These are phyloP conservation scores for Lithodes maja DNA, from an alignment of 2,888 invertebrate species.

Conservation along the genomic window DNA sequence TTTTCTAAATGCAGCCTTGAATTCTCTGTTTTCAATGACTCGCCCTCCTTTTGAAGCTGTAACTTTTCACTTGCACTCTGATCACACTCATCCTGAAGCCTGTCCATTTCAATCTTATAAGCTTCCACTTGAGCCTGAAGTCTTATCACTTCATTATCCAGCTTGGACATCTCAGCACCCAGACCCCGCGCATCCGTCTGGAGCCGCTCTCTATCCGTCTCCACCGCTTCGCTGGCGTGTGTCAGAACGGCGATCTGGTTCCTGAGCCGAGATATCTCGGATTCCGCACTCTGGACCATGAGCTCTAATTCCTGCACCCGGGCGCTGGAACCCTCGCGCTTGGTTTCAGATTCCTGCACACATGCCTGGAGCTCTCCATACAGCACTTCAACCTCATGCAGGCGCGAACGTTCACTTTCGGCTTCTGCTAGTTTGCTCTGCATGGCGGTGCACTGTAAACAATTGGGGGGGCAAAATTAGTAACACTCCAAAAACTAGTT, in stretches of 20 bases:
- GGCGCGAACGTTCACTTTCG: conserved; percentile 49
- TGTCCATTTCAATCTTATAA: conserved; percentile 46
- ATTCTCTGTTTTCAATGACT: conserved; percentile 1
- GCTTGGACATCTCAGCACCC: conserved; percentile 40
- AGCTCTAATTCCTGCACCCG: conserved; percentile 67
- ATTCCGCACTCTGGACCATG: conserved; percentile 70
- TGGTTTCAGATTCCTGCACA: conserved; percentile 66
- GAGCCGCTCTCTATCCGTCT: conserved; percentile 41
- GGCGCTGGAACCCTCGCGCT: conserved; percentile 64
- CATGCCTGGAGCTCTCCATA: conserved; percentile 67
- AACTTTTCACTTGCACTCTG: conserved; percentile 8
- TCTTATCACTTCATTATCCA: conserved; percentile 37
- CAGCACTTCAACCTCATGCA: conserved; percentile 57
- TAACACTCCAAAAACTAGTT: not conserved
- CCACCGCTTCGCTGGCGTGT: conserved; percentile 34
- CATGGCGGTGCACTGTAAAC: conserved; percentile 63
- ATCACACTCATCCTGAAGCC: conserved; percentile 41
- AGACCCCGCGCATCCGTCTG: conserved; percentile 35
- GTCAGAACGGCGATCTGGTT: conserved; percentile 51
- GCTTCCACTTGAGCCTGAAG: conserved; percentile 47
- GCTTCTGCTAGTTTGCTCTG: conserved; percentile 61
- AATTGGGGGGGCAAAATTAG: conserved; percentile 20
- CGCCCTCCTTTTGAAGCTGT: conserved; percentile 32
- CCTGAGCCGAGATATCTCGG: conserved; percentile 65
- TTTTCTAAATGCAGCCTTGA: conserved; percentile 17